Conservation (phyloP, 1,140 invertebrate species). For the Penaeus chinensis region DNA sequence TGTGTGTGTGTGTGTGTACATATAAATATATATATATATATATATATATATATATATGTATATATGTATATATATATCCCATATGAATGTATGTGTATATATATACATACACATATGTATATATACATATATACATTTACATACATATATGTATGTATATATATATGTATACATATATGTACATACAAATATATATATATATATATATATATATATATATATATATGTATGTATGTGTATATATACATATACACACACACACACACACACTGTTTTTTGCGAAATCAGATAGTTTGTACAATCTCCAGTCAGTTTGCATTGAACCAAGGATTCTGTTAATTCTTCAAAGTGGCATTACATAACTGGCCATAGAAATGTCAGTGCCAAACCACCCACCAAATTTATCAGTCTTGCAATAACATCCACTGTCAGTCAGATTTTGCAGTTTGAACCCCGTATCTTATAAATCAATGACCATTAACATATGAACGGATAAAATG, state of each 20-base stretch:
- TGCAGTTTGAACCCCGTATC: too few species aligned
- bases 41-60: background rate
- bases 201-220: conserved; percentile 20
- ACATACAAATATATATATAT: conserved; percentile 1
- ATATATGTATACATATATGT: conserved; percentile 8
- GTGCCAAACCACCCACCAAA: too few species aligned
- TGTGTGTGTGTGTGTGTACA: background rate
- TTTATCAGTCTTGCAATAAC: too few species aligned
- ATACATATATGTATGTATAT: conserved; percentile 12
- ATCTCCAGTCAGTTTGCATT: too few species aligned
- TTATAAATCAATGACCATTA: too few species aligned
- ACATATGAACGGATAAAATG: too few species aligned
- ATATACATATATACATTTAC: conserved; percentile 19
- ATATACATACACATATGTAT: conserved; percentile 13
- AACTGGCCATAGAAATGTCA: too few species aligned
- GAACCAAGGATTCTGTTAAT: too few species aligned
- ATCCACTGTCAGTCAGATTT: too few species aligned
- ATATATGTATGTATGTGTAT: background rate
- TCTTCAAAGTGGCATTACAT: too few species aligned
- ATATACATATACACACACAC: background rate
- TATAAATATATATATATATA: background rate
- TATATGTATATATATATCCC: background rate
- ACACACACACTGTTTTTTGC: too few species aligned
- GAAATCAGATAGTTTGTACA: too few species aligned
- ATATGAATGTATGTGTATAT: conserved; percentile 8